Conservation (phyloP, 2,888 invertebrate species). For the Lepidonotus clava region DNA sequence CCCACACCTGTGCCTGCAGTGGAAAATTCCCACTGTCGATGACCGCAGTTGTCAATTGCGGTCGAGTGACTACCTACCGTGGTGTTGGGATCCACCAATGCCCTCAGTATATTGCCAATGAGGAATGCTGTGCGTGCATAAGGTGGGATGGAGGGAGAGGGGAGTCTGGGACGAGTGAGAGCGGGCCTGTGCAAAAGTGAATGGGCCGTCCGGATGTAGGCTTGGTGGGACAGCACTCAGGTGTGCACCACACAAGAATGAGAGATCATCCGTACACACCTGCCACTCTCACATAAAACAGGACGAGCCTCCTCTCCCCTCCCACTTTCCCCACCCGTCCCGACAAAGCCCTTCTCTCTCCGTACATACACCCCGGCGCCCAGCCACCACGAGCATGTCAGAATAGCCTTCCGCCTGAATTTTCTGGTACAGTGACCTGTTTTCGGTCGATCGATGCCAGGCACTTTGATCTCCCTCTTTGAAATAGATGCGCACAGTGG, state of each 20-base stretch:
- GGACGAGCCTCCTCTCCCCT: background rate
- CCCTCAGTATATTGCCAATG: too few species aligned
- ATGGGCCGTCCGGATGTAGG: conserved; percentile 5
- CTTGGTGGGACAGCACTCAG: conserved; percentile 18
- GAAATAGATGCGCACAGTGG: conserved; percentile 28
- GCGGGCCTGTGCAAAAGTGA: background rate
- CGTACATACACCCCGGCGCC: background rate
- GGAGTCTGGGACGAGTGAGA: background rate
- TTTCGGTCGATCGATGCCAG: conserved; percentile 35
- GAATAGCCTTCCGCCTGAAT: conserved; percentile 33
- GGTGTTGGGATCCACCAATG: too few species aligned
- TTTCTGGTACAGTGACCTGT: conserved; percentile 43
- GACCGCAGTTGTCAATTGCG: too few species aligned
- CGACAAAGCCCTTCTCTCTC: conserved; percentile 17
- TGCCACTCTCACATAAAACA: conserved; percentile 30
- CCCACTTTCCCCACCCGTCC: background rate
- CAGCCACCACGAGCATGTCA: conserved; percentile 30
- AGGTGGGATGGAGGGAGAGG: too few species aligned
- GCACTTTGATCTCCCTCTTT: conserved; percentile 29
- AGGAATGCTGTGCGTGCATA: too few species aligned
- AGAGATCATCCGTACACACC: conserved; percentile 15
- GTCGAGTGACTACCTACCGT: too few species aligned
- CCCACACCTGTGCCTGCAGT: background rate
- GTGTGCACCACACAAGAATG: background rate
- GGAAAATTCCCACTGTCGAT: background rate